phyloP scores from a whole-genome alignment of 2,888 invertebrate genomes.

The Cyclophora albipunctata region DNA sequence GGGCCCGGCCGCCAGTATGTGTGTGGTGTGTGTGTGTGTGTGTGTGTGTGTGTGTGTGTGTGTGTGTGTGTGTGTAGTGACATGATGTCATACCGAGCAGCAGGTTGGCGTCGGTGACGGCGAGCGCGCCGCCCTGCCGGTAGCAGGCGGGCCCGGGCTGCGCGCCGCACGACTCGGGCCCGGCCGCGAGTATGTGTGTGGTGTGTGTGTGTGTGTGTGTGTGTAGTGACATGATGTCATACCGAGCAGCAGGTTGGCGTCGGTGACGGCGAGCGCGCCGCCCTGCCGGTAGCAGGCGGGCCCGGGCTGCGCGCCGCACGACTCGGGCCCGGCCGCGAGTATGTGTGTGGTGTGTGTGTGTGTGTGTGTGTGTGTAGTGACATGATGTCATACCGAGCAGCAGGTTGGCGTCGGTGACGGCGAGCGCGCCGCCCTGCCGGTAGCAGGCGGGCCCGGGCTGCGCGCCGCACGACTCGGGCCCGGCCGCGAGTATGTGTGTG shows the following conservation, averaged over 20 bases:
- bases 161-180: slow-evolving; percentile 95
- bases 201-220: too few relatives aligned
- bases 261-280: slow-evolving; percentile 95
- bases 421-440: slow-evolving; percentile 90
- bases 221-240: slow-evolving; percentile 7
- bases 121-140: slow-evolving; percentile 90
- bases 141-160: slow-evolving; percentile 97
- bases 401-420: slow-evolving; percentile 98
- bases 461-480: slow-evolving; percentile 95
- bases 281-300: slow-evolving; percentile 94
- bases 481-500: slow-evolving; percentile 77
- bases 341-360: too few relatives aligned
- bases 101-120: slow-evolving; percentile 98
- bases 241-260: slow-evolving; percentile 95
- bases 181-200: too few relatives aligned
- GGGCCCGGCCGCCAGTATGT: too few relatives aligned
- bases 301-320: slow-evolving; percentile 96
- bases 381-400: slow-evolving; percentile 80
- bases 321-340: slow-evolving; percentile 94
- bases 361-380: too few relatives aligned
- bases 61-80: too few relatives aligned
- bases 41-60: too few relatives aligned
- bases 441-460: slow-evolving; percentile 97
- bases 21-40: too few relatives aligned
- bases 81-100: slow-evolving; percentile 80